Percentiles rank a stretch among this genome's conserved stretches.
Conservation (phyloP, 1,140 invertebrate species). For the Brachionus koreanus region DNA sequence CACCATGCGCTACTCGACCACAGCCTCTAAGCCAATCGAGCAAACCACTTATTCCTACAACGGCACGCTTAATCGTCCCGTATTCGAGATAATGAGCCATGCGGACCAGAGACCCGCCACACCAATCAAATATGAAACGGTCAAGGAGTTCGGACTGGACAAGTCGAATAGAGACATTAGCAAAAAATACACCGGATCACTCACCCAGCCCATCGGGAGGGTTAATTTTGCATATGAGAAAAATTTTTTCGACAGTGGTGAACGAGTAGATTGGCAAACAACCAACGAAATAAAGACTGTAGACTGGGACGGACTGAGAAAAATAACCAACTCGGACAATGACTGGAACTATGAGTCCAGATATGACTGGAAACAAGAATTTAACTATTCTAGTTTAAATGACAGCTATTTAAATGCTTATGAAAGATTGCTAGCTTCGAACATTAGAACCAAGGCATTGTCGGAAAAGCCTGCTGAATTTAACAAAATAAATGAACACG, state of each 20-base stretch:
- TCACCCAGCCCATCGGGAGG: not conserved
- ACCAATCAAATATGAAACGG: constrained; percentile 16
- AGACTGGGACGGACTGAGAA: constrained; percentile 17
- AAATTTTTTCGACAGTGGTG: not conserved
- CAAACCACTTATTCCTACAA: not conserved
- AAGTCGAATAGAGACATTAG: not conserved
- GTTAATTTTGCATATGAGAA: constrained; percentile 25
- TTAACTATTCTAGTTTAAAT: not conserved
- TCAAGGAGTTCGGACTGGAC: not conserved
- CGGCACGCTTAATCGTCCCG: not conserved
- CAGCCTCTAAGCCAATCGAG: not conserved
- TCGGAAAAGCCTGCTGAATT: not conserved
- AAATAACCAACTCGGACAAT: constrained; percentile 1
- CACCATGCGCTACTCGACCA: constrained; percentile 4
- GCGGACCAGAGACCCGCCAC: constrained; percentile 29
- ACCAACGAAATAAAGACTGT: constrained; percentile 6
- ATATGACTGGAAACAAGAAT: constrained; percentile 5
- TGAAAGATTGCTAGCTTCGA: not conserved
- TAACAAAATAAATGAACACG: not conserved
- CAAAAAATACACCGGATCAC: not conserved
- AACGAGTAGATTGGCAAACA: constrained; percentile 33
- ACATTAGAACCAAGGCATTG: not conserved
- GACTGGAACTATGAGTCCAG: not conserved
- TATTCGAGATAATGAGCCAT: constrained; percentile 40
- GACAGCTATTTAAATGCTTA: not conserved